Conservation (phyloP, 1,140 invertebrate genomes). For the Conus ventricosus region DNA sequence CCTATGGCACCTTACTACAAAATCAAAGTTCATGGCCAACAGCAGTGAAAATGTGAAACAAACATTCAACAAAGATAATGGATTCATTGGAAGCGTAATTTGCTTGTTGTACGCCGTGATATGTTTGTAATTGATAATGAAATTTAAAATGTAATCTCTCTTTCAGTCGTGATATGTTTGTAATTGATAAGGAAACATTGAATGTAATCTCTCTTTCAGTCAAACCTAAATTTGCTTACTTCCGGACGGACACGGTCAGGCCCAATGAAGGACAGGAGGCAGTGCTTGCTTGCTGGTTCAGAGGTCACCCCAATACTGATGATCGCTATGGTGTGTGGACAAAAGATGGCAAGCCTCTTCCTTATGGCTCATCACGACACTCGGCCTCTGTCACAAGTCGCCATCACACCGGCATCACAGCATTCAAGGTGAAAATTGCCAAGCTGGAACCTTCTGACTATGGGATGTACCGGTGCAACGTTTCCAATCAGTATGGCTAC, state of each 20-base stretch:
- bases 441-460: background rate
- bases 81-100: too few species aligned
- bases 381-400: background rate
- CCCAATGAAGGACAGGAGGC: background rate
- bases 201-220: background rate
- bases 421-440: slow-evolving; percentile 21
- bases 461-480: background rate
- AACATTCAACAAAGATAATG: too few species aligned
- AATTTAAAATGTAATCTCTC: too few species aligned
- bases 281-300: slow-evolving; percentile 12
- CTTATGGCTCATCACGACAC: too few species aligned
- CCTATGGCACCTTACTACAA: too few species aligned
- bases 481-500: slow-evolving; percentile 8
- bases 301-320: background rate
- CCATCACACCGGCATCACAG: slow-evolving; percentile 23
- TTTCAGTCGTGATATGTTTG: background rate
- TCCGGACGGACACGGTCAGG: slow-evolving; percentile 12
- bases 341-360: background rate
- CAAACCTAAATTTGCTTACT: background rate
- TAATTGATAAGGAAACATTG: background rate
- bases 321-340: background rate
- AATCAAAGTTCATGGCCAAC: too few species aligned
- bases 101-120: background rate
- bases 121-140: background rate
- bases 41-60: too few species aligned